Conservation (phyloP, 2,888 invertebrate species). For the Phorcus lineatus region DNA sequence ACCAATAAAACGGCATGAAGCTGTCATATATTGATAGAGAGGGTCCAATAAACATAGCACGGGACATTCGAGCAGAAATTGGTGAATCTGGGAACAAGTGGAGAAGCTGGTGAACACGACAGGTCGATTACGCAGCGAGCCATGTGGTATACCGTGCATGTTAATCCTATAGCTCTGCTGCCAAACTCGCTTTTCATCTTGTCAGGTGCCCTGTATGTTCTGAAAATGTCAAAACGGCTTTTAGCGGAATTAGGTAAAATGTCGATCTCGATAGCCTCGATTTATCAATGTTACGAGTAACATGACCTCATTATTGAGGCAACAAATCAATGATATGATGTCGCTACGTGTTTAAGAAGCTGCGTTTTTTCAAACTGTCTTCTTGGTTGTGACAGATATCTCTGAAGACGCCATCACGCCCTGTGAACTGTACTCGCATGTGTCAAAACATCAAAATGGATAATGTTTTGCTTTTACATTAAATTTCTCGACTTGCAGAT, state of each 20-base stretch:
- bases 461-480: neutral
- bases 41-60: neutral
- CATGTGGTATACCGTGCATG: no score
- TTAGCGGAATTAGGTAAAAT: constrained; percentile 17
- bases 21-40: no score
- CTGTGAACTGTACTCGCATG: neutral
- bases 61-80: constrained; percentile 3
- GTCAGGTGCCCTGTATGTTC: neutral
- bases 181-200: neutral
- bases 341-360: neutral
- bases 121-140: no score
- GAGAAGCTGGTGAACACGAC: no score
- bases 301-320: constrained; percentile 4
- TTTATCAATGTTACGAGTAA: constrained; percentile 2
- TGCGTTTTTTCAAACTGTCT: constrained; percentile 1
- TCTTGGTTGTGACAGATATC: neutral
- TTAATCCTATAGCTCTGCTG: neutral
- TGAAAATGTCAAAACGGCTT: constrained; percentile 22
- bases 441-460: neutral
- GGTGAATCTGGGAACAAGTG: neutral
- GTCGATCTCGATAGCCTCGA: neutral
- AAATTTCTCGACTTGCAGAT: no score
- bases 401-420: neutral
- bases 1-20: no score
- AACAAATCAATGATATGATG: constrained; percentile 14